A percentile compares a stretch with the other conserved stretches of the same genome.
These are phyloP conservation scores for Ecliptopera silaceata DNA, from an alignment of 2,888 invertebrate species.

Conservation along the genomic window DNA sequence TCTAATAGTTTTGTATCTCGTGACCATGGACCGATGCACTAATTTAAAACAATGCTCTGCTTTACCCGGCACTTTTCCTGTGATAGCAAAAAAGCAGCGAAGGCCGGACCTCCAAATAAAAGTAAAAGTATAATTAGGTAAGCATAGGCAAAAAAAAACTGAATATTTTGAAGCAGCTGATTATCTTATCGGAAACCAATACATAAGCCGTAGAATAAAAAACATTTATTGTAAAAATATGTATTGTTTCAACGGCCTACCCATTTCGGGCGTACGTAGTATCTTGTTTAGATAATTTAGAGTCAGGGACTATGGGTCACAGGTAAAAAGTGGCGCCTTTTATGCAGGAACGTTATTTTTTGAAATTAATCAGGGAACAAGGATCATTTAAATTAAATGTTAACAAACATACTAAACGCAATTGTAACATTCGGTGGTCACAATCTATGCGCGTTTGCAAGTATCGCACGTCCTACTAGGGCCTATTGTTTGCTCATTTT, in stretches of 20 bases:
- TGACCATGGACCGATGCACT: conserved; percentile 43
- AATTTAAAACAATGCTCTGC: conserved; percentile 23
- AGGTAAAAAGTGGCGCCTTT: too few species aligned
- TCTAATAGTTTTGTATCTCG: conserved; percentile 38
- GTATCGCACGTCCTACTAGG: conserved; percentile 47
- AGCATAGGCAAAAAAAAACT: too few species aligned
- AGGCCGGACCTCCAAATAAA: conserved; percentile 19
- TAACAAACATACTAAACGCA: background rate
- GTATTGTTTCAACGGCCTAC: too few species aligned
- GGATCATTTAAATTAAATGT: background rate
- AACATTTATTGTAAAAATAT: too few species aligned
- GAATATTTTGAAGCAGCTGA: too few species aligned
- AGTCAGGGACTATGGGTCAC: too few species aligned
- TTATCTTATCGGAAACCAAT: background rate
- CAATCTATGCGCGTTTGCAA: conserved; percentile 20
- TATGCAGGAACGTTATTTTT: too few species aligned
- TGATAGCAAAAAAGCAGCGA: conserved; percentile 13
- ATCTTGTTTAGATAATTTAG: too few species aligned
- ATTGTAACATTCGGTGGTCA: background rate
- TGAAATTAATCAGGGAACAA: too few species aligned
- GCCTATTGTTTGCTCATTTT: conserved; percentile 61
- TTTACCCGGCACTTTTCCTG: conserved; percentile 32
- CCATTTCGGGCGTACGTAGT: too few species aligned
- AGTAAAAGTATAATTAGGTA: background rate
- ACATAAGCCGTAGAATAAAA: too few species aligned